Conservation (phyloP, 2,888 invertebrate species). For the Podotricha telesiphe region DNA sequence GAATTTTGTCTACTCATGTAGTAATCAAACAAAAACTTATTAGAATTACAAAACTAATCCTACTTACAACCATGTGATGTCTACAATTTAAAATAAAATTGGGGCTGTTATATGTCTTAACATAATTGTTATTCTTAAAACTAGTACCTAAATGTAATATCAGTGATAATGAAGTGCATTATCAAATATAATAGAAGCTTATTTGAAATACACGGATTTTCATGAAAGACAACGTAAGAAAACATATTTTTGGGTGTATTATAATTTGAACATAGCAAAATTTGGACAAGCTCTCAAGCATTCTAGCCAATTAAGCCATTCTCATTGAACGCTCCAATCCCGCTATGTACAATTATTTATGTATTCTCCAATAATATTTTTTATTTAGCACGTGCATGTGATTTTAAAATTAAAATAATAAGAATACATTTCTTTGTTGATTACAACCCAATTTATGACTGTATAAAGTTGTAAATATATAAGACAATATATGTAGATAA, state of each 20-base stretch:
- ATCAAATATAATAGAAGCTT: background rate
- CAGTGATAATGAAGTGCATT: background rate
- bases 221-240: background rate
- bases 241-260: background rate
- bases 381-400: too few species aligned
- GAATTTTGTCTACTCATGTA: background rate
- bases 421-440: background rate
- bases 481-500: background rate
- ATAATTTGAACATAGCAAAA: too few species aligned
- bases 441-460: too few species aligned
- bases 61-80: constrained; percentile 16
- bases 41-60: background rate
- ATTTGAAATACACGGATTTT: background rate
- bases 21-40: background rate
- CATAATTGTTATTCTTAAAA: background rate
- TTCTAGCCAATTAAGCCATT: too few species aligned
- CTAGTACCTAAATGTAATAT: background rate
- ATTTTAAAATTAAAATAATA: too few species aligned
- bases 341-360: too few species aligned
- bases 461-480: background rate
- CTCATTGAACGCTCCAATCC: too few species aligned
- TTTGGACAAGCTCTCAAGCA: too few species aligned
- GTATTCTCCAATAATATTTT: too few species aligned
- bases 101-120: constrained; percentile 6
- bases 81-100: constrained; percentile 19